phyloP scores from a whole-genome alignment of 2,888 invertebrate genomes.

The Plemyria rubiginata region DNA sequence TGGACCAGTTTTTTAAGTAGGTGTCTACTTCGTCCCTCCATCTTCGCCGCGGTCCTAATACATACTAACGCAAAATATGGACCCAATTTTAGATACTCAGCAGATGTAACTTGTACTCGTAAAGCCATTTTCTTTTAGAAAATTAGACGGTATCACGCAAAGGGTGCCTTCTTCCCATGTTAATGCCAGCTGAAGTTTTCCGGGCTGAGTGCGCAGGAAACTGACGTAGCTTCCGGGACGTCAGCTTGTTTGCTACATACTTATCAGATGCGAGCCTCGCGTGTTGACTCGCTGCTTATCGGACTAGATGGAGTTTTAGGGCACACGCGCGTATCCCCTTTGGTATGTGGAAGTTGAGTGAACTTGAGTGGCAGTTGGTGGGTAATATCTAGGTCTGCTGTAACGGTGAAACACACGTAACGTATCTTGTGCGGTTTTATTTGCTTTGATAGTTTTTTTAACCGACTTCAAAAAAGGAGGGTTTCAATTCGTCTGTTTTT shows the following conservation, averaged over 20 bases:
- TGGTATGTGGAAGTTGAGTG: conserved; percentile 10
- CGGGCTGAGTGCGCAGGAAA: conserved; percentile 53
- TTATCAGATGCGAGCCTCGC: conserved; percentile 55
- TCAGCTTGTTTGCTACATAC: conserved; percentile 65
- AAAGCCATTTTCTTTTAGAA: conserved; percentile 13
- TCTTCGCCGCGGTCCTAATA: too few species aligned
- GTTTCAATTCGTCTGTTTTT: too few species aligned
- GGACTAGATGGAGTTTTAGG: conserved; percentile 23
- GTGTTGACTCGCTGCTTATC: conserved; percentile 60
- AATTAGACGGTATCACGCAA: conserved; percentile 23
- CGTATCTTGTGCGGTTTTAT: too few species aligned
- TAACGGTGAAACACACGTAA: background rate
- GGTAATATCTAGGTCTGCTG: conserved; percentile 3
- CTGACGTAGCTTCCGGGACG: conserved; percentile 67
- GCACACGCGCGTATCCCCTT: conserved; percentile 23
- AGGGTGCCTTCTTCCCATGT: conserved; percentile 35
- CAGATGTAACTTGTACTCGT: conserved; percentile 1
- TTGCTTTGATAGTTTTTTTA: background rate
- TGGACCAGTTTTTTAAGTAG: too few species aligned
- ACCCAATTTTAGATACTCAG: background rate
- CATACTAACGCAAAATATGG: background rate
- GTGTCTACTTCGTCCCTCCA: too few species aligned
- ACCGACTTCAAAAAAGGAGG: too few species aligned
- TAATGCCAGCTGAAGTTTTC: conserved; percentile 44
- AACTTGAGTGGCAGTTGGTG: conserved; percentile 7